These are phyloP conservation scores for Clarias pachynema DNA, from an alignment of 2,797 vertebrate genomes.

Conservation along the genomic window DNA sequence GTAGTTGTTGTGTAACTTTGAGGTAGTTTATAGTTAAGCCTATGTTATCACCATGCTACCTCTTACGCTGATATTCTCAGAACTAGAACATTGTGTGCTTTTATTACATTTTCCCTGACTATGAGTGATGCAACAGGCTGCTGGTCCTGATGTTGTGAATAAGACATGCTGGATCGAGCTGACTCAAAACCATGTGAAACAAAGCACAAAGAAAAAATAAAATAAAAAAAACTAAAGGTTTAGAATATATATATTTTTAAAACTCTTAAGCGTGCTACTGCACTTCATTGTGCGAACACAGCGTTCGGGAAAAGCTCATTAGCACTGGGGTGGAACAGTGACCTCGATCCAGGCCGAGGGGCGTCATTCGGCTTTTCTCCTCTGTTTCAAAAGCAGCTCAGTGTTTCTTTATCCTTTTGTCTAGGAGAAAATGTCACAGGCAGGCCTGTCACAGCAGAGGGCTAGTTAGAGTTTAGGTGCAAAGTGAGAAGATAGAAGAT, in stretches of 20 bases:
- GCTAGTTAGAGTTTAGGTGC: constrained; percentile 35
- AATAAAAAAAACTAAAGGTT: neutral
- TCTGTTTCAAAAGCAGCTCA: constrained; percentile 18
- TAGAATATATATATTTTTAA: neutral
- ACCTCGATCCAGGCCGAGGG: constrained; percentile 31
- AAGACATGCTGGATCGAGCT: neutral
- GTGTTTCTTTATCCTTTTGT: constrained; percentile 33
- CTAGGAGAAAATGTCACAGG: constrained; percentile 38
- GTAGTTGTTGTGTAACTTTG: too few species aligned
- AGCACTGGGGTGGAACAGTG: constrained; percentile 25
- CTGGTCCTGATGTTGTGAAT: neutral
- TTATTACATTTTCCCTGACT: neutral
- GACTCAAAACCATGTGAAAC: neutral
- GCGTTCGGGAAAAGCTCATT: constrained; percentile 22
- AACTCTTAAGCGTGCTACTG: neutral
- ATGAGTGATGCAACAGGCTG: neutral
- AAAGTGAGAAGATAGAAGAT: constrained; percentile 6
- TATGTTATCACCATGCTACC: neutral
- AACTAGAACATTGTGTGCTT: neutral
- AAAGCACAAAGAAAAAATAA: neutral
- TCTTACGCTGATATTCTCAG: neutral
- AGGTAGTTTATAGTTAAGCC: too few species aligned
- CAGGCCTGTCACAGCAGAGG: constrained; percentile 15
- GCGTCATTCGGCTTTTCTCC: constrained; percentile 11
- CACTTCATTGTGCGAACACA: neutral